Percentiles rank a stretch among this genome's conserved stretches.
Conservation (phyloP, 2,888 invertebrate genomes). For the Agonopterix alstromeriana region DNA sequence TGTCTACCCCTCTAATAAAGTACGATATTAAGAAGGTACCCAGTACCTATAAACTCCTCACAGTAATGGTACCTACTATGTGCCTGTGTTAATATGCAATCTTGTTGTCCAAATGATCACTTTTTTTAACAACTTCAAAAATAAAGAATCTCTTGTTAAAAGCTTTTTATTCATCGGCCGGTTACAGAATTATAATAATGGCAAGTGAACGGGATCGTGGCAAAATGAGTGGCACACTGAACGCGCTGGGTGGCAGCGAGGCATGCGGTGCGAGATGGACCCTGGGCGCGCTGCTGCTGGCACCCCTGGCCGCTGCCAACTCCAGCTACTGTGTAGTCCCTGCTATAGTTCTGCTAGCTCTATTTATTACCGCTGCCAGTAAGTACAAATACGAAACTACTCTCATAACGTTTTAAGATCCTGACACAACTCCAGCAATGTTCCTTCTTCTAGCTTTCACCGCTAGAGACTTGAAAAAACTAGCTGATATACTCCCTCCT, state of each 20-base stretch:
- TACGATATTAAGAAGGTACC: too few species aligned
- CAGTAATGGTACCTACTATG: too few species aligned
- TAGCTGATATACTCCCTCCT: slow-evolving; percentile 56
- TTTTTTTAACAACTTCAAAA: too few species aligned
- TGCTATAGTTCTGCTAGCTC: slow-evolving; percentile 71
- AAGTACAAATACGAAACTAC: slow-evolving; percentile 15
- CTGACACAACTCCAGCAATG: neutral
- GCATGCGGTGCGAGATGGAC: slow-evolving; percentile 75
- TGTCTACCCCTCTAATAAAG: too few species aligned
- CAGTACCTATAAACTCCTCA: too few species aligned
- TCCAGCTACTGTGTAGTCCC: slow-evolving; percentile 76
- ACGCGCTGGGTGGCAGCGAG: slow-evolving; percentile 50
- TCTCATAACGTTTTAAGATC: too few species aligned
- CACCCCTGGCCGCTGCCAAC: slow-evolving; percentile 77
- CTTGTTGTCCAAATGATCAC: too few species aligned
- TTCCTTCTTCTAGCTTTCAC: slow-evolving; percentile 49
- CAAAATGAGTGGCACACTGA: slow-evolving; percentile 42
- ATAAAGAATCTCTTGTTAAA: too few species aligned
- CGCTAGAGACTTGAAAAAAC: slow-evolving; percentile 54
- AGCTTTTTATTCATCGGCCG: too few species aligned
- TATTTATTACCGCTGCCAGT: slow-evolving; percentile 74
- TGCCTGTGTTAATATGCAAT: too few species aligned
- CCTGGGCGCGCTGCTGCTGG: slow-evolving; percentile 74
- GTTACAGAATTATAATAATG: slow-evolving; percentile 24
- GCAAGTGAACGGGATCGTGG: slow-evolving; percentile 27